Conservation (phyloP, 2,797 vertebrate species). For the Paramormyrops hopkinsi region DNA sequence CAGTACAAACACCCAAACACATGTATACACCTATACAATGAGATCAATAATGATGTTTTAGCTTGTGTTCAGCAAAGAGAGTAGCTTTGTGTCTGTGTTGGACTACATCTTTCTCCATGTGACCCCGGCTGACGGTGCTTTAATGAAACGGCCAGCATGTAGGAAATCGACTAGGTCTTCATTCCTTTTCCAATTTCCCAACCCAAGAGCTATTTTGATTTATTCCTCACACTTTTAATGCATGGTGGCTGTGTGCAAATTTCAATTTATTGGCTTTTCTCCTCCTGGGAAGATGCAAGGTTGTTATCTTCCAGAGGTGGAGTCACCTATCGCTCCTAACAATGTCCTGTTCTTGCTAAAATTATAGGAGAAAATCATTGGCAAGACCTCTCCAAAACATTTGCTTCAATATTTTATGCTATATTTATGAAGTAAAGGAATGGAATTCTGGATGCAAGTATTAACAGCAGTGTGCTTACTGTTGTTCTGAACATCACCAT, state of each 20-base stretch:
- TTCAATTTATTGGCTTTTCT: constrained; percentile 31
- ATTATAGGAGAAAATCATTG: constrained; percentile 16
- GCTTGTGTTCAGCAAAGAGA: neutral
- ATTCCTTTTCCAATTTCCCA: constrained; percentile 34
- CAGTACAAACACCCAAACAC: neutral
- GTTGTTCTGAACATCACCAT: neutral
- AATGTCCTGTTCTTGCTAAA: neutral
- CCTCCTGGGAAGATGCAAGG: constrained; percentile 19
- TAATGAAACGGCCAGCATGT: constrained; percentile 33
- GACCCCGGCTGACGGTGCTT: constrained; percentile 45
- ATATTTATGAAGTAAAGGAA: neutral
- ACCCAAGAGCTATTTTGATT: constrained; percentile 35
- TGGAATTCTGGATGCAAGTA: neutral
- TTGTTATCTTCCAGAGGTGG: constrained; percentile 20
- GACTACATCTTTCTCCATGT: constrained; percentile 14
- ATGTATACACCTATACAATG: neutral
- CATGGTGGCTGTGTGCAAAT: constrained; percentile 31
- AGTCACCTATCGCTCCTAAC: constrained; percentile 18
- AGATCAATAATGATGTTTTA: neutral
- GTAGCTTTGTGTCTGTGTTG: neutral
- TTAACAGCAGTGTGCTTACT: neutral
- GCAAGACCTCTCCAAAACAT: neutral
- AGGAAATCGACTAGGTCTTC: constrained; percentile 44
- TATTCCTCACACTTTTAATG: constrained; percentile 29
- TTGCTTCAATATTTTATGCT: constrained; percentile 11